phyloP scores from a whole-genome alignment of 2,113 vertebrate genomes.

The Elephantulus edwardii region DNA sequence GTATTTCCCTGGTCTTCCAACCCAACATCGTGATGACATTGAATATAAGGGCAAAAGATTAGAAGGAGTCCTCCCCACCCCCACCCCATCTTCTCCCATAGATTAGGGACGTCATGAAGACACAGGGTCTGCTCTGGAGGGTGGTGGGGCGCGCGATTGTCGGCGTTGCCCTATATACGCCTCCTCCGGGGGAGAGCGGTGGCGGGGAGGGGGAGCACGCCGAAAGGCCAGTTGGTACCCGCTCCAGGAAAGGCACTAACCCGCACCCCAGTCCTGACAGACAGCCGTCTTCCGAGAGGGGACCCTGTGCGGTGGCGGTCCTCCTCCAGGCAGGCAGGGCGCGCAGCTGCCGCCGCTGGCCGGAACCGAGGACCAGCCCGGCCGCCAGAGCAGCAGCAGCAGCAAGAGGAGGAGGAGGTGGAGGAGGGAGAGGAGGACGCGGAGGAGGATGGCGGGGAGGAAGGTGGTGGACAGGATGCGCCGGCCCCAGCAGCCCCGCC shows the following conservation, averaged over 20 bases:
- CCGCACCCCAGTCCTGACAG: conserved; percentile 4
- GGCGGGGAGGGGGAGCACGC: conserved; percentile 41
- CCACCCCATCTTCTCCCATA: conserved; percentile 50
- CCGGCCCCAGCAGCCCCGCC: conserved; percentile 71
- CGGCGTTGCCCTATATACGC: conserved; percentile 83
- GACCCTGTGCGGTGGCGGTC: background rate
- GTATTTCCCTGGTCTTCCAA: conserved; percentile 70
- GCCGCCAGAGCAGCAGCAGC: too few species aligned
- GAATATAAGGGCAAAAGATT: conserved; percentile 70
- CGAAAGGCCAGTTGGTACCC: conserved; percentile 64
- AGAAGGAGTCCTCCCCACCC: conserved; percentile 69
- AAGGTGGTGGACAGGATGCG: background rate
- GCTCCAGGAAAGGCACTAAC: conserved; percentile 54
- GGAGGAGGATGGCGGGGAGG: background rate
- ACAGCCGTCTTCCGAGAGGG: conserved; percentile 9
- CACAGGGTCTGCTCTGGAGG: conserved; percentile 64
- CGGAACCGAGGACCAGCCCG: conserved; percentile 40
- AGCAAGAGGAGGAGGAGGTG: background rate
- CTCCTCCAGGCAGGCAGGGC: conserved; percentile 32
- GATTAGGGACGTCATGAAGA: conserved; percentile 78
- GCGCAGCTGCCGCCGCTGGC: conserved; percentile 13
- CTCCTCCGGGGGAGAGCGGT: conserved; percentile 57
- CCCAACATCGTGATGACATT: conserved; percentile 72
- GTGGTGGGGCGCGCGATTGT: conserved; percentile 67
- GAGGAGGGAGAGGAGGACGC: background rate